Evolutionary conservation across 2,113 vertebrate genomes (phyloP).

Genomic region (Peromyscus californicus): DNA sequence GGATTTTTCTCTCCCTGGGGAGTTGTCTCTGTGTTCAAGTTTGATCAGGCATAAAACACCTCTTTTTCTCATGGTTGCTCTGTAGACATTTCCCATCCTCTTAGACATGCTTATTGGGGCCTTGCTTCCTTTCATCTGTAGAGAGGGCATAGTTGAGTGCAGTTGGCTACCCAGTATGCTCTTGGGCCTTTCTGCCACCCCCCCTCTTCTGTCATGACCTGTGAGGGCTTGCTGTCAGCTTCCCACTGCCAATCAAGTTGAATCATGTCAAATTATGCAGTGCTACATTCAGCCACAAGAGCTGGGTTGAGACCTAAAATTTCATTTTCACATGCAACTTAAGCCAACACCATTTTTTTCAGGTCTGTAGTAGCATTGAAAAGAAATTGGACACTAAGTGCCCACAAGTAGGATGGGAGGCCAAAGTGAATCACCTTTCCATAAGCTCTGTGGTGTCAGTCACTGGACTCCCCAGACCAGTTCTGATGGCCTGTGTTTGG

Average conservation of each 20-base stretch:
- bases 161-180: constrained; percentile 40
- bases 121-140: not conserved
- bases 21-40: not conserved
- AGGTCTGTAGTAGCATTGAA: constrained; percentile 49
- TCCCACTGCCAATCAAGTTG: constrained; percentile 73
- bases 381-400: constrained; percentile 50
- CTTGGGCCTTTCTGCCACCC: constrained; percentile 30
- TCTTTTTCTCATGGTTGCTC: constrained; percentile 17
- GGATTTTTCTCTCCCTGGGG: not conserved
- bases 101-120: not conserved
- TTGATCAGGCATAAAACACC: constrained; percentile 23
- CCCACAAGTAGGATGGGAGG: constrained; percentile 32
- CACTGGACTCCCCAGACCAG: not conserved
- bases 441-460: not conserved
- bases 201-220: constrained; percentile 61
- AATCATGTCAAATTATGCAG: constrained; percentile 70
- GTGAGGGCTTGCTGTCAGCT: constrained; percentile 62
- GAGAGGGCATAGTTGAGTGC: not conserved
- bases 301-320: constrained; percentile 67
- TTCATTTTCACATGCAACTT: constrained; percentile 76
- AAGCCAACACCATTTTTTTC: constrained; percentile 74
- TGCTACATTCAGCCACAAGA: constrained; percentile 58
- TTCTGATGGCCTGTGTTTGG: not conserved
- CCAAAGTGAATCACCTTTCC: not conserved
- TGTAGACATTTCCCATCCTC: not conserved